phyloP scores from a whole-genome alignment of 1,140 invertebrate genomes.

The Bombus cullumanus region DNA sequence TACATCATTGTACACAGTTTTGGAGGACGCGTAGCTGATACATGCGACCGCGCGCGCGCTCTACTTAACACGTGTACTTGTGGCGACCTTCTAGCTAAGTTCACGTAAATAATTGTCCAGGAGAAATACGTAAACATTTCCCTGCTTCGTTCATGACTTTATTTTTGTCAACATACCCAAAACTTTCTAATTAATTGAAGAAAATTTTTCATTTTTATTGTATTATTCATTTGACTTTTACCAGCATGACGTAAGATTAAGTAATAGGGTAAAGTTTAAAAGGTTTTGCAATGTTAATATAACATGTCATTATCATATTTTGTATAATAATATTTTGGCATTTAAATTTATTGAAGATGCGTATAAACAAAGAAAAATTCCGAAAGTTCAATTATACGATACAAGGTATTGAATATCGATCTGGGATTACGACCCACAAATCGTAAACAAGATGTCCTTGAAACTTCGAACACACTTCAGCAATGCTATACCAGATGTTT shows the following conservation, averaged over 20 bases:
- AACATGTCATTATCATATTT: too few species aligned
- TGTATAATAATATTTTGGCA: not conserved
- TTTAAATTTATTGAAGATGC: not conserved
- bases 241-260: too few species aligned
- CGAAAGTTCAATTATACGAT: not conserved
- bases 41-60: not conserved
- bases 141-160: not conserved
- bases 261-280: too few species aligned
- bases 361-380: not conserved
- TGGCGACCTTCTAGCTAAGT: not conserved
- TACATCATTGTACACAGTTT: too few species aligned
- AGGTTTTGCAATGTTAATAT: too few species aligned
- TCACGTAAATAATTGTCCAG: not conserved
- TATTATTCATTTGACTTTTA: too few species aligned
- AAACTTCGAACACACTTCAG: not conserved
- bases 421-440: slow-evolving; percentile 5
- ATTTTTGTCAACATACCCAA: not conserved
- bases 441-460: slow-evolving; percentile 20
- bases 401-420: not conserved
- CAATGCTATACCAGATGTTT: not conserved
- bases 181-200: not conserved
- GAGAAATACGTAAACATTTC: not conserved
- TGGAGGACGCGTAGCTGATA: not conserved
- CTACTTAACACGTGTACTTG: not conserved
- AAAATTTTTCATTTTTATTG: not conserved